Percentiles rank a stretch among this genome's conserved stretches.
phyloP scores from a whole-genome alignment of 2,113 vertebrate species.

The Clarias gariepinus region DNA sequence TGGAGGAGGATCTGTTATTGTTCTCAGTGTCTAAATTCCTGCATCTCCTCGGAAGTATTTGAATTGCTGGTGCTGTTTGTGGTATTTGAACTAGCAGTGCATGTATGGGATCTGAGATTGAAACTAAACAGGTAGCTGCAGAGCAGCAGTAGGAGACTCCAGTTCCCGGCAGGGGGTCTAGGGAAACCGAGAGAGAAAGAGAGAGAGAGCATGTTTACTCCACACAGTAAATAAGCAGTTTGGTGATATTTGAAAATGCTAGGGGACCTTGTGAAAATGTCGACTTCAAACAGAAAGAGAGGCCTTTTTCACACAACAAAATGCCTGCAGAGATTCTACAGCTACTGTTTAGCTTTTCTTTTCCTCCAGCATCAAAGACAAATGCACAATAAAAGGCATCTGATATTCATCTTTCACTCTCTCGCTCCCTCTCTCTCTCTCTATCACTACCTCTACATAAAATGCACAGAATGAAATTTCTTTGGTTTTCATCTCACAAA shows the following conservation, averaged over 20 bases:
- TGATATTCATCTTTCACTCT: background rate
- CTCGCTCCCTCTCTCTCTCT: background rate
- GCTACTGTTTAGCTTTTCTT: constrained; percentile 36
- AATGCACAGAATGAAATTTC: background rate
- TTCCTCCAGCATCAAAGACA: constrained; percentile 24
- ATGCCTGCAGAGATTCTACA: constrained; percentile 25
- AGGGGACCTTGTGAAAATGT: constrained; percentile 39
- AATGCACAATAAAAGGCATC: constrained; percentile 16
- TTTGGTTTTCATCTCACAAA: constrained; percentile 1
- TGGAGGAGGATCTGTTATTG: constrained; percentile 3
- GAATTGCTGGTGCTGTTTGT: constrained; percentile 19
- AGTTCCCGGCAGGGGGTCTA: constrained; percentile 22
- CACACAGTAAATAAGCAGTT: constrained; percentile 38
- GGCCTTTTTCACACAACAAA: constrained; percentile 10
- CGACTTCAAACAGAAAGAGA: constrained; percentile 31
- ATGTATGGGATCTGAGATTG: constrained; percentile 21
- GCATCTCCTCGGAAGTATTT: constrained; percentile 26
- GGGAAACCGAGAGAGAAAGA: background rate
- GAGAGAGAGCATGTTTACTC: constrained; percentile 32
- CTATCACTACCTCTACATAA: background rate
- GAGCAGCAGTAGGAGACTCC: constrained; percentile 23
- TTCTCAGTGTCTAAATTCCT: constrained; percentile 38
- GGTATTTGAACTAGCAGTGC: constrained; percentile 17
- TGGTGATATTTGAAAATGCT: constrained; percentile 43
- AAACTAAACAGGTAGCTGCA: constrained; percentile 30